Evolutionary conservation across 2,888 invertebrate species (phyloP).

Genomic region (Odontothrips loti): DNA sequence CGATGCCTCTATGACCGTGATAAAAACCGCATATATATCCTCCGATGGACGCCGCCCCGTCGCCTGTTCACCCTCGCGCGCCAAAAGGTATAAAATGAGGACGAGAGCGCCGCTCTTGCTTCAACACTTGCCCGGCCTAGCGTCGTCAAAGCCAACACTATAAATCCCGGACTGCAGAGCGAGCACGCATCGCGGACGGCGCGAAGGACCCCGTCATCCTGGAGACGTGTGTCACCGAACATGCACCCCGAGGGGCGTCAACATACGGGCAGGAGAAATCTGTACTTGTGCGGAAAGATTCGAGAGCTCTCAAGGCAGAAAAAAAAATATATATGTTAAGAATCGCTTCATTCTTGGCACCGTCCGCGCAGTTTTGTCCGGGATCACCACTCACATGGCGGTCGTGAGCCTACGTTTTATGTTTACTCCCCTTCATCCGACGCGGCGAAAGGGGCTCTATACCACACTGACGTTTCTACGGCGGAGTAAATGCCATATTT

Average conservation of each 20-base stretch:
- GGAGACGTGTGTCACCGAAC: too few relatives aligned
- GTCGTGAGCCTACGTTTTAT: not conserved
- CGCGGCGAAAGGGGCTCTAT: not conserved
- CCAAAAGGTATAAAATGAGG: not conserved
- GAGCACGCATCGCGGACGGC: not conserved
- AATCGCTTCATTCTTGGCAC: not conserved
- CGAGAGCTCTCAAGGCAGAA: not conserved
- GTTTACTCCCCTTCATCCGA: not conserved
- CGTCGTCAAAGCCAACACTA: not conserved
- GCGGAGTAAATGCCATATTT: not conserved
- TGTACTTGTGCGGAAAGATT: not conserved
- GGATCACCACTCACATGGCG: not conserved
- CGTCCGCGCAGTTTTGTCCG: not conserved
- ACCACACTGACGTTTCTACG: not conserved
- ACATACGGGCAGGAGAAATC: not conserved
- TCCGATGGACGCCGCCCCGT: not conserved
- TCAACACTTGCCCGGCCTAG: not conserved
- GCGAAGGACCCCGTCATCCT: not conserved
- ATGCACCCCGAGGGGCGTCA: not conserved
- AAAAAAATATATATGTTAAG: too few relatives aligned
- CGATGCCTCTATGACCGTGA: not conserved
- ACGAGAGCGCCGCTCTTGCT: not conserved
- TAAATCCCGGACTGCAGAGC: not conserved
- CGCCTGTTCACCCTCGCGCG: not conserved
- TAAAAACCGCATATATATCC: too few relatives aligned